phyloP scores from a whole-genome alignment of 2,113 vertebrate species.

The Carassius auratus region DNA sequence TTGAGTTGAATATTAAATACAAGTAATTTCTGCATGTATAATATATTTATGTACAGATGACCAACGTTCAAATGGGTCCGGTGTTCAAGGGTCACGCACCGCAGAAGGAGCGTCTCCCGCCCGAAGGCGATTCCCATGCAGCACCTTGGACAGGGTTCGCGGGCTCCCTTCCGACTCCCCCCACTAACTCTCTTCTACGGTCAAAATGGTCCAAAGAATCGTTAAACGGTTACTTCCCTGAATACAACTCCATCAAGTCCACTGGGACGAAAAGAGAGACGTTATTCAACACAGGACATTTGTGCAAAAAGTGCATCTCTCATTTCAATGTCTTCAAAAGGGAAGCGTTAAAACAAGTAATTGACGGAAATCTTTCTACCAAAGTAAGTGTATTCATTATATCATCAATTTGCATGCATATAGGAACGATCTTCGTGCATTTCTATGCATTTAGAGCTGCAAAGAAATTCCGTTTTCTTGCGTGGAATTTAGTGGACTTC shows the following conservation, averaged over 20 bases:
- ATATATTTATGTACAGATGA: slow-evolving; percentile 56
- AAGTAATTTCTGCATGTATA: too few relatives aligned
- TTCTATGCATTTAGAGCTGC: neutral
- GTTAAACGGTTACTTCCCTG: slow-evolving; percentile 76
- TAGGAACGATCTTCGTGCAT: neutral
- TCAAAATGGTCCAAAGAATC: slow-evolving; percentile 82
- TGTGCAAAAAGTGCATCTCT: slow-evolving; percentile 90
- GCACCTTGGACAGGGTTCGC: slow-evolving; percentile 83
- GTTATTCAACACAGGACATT: slow-evolving; percentile 83
- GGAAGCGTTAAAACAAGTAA: slow-evolving; percentile 86
- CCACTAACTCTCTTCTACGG: slow-evolving; percentile 79
- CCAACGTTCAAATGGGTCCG: slow-evolving; percentile 77
- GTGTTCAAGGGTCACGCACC: slow-evolving; percentile 78
- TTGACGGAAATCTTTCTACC: slow-evolving; percentile 67
- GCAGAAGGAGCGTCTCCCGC: slow-evolving; percentile 82
- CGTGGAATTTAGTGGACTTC: neutral
- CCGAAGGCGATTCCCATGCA: slow-evolving; percentile 85
- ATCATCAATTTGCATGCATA: neutral
- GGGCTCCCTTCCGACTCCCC: slow-evolving; percentile 79
- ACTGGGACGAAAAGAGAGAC: slow-evolving; percentile 74
- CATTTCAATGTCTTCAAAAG: slow-evolving; percentile 91
- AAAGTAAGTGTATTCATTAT: slow-evolving; percentile 40
- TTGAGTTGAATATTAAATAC: neutral
- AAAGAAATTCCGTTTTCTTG: neutral
- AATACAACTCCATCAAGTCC: slow-evolving; percentile 74